These are phyloP conservation scores for Suillia variegata DNA, from an alignment of 2,888 invertebrate species.

Conservation along the genomic window DNA sequence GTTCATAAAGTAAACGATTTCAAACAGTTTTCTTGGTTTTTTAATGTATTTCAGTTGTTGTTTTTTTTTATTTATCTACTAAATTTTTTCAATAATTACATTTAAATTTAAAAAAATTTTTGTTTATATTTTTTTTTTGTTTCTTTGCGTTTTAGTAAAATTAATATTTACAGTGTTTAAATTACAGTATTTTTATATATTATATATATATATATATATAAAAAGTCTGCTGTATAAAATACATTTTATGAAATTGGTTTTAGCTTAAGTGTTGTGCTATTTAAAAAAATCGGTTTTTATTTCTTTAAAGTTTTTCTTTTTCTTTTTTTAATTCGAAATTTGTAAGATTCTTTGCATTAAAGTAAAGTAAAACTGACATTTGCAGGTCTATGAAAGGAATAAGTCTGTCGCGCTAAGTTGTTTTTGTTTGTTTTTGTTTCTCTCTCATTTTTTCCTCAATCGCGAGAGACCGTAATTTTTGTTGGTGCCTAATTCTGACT, in stretches of 20 bases:
- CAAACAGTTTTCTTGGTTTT: too few relatives aligned
- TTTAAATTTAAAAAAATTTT: background rate
- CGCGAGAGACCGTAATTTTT: too few relatives aligned
- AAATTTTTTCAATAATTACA: too few relatives aligned
- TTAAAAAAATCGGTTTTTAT: background rate
- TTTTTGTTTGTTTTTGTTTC: too few relatives aligned
- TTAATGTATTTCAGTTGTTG: too few relatives aligned
- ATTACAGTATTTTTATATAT: constrained; percentile 3
- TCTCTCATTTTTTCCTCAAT: too few relatives aligned
- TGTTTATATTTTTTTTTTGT: too few relatives aligned
- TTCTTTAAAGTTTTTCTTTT: too few relatives aligned
- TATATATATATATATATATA: constrained; percentile 14
- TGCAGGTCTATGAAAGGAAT: background rate
- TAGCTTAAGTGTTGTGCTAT: constrained; percentile 4
- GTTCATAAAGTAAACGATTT: background rate
- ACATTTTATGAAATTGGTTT: constrained; percentile 13
- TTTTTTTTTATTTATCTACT: constrained; percentile 2
- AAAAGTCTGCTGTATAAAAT: constrained; percentile 21
- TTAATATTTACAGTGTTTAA: constrained; percentile 12
- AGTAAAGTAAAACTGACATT: background rate
- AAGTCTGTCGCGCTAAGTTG: background rate
- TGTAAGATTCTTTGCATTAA: background rate
- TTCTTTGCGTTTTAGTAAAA: background rate
- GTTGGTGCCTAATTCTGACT: too few relatives aligned
- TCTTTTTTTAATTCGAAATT: background rate